Base-by-base conservation (phyloP, 1,140 invertebrate species). In the Drepana arcuata region DNA sequence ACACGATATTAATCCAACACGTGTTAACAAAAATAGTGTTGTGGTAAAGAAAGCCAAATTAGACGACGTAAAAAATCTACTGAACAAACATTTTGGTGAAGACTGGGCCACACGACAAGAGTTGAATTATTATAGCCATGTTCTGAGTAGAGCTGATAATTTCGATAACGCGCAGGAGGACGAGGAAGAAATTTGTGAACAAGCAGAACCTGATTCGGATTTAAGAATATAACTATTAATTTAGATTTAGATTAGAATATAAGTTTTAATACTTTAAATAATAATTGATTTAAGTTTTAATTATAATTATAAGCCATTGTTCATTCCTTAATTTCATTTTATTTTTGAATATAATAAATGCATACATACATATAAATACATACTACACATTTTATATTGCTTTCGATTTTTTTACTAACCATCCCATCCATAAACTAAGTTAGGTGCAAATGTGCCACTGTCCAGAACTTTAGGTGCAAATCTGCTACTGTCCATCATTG, bases 401-500 rank as follows among this genome's bases (percentile, higher is more conserved):
- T n/a, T n/a, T n/a, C n/a, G n/a, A n/a, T n/a, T n/a, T n/a, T n/a
- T n/a, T n/a, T n/a, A n/a, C n/a, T n/a, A n/a, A n/a, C n/a, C n/a
- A n/a, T n/a, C n/a, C n/a, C n/a, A n/a, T n/a, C n/a, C n/a, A n/a
- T n/a, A n/a, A n/a, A n/a, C n/a, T n/a, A n/a, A 16, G 16, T 18
- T 11, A 25, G 9, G 35, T 29, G 32, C 32, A 33, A 42, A 27
- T 16, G 11, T 33, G 16, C 28, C 13, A 29, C 26, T 35, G 32
- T 35, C 27, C 25, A 18, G 5, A 14, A 14, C 16, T 15, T 35
- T 14, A 35, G 21, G 14, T n/a, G 26, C 32, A 42, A 13, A 42
- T 27, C 21, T 26, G 21, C 40, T 33, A 30, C 33, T 34, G 32
- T 42, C 40, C 33, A 42, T 30, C 32, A 18, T 16, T 40, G 14